Evolutionary conservation across 2,113 vertebrate species (phyloP).

Genomic region (Sorex fumeus): DNA sequence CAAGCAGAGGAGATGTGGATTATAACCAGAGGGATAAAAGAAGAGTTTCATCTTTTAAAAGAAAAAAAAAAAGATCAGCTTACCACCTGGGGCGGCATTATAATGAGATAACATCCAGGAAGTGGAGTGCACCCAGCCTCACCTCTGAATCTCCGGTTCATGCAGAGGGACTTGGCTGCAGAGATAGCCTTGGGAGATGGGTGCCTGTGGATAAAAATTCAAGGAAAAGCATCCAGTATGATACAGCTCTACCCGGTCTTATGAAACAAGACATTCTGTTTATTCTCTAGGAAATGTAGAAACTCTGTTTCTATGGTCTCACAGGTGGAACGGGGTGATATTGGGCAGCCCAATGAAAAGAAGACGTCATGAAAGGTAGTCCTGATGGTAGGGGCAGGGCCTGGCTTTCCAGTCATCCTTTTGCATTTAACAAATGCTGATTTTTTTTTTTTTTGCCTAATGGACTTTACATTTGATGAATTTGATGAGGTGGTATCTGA

Average conservation of each 20-base stretch:
- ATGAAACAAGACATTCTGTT: neutral
- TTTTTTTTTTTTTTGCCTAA: neutral
- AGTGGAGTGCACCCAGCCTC: neutral
- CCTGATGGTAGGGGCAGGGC: neutral
- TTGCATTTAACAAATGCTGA: neutral
- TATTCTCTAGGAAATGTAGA: neutral
- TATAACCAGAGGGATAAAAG: constrained; percentile 43
- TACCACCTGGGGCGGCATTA: constrained; percentile 29
- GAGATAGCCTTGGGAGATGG: neutral
- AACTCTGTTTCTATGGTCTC: neutral
- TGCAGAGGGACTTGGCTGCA: neutral
- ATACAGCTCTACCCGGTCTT: neutral
- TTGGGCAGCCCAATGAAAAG: neutral
- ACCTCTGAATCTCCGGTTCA: constrained; percentile 2
- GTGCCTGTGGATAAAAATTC: neutral
- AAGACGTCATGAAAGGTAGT: neutral
- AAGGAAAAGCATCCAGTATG: neutral
- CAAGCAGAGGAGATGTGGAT: constrained; percentile 35
- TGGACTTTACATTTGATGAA: no score
- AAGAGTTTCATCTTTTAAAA: neutral
- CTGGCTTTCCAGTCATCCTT: no score
- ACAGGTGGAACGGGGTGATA: neutral
- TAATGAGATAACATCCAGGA: constrained; percentile 60
- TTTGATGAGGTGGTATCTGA: no score
- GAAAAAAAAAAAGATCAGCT: neutral